A percentile compares a stretch with the other conserved stretches of the same genome.
Conservation (phyloP, 2,888 invertebrate genomes). For the Andrena fulva region DNA sequence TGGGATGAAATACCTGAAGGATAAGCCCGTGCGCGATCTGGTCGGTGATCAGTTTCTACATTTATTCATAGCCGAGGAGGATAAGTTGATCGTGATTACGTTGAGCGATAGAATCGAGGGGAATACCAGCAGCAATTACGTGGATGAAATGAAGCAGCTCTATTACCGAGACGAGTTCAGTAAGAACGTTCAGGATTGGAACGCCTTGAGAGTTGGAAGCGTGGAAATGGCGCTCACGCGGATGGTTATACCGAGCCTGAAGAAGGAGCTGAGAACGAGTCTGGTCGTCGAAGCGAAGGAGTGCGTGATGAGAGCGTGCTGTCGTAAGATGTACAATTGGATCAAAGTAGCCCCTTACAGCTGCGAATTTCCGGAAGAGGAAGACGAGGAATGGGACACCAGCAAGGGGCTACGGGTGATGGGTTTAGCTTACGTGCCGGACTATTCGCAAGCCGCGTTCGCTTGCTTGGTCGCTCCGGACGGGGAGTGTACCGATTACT, state of each 20-base stretch:
- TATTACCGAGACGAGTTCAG: constrained; percentile 97
- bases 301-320: constrained; percentile 92
- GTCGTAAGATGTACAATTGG: constrained; percentile 96
- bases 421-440: constrained; percentile 95
- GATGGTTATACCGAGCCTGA: constrained; percentile 95
- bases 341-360: constrained; percentile 94
- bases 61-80: constrained; percentile 92
- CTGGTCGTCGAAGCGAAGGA: constrained; percentile 95
- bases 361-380: constrained; percentile 91
- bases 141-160: constrained; percentile 95
- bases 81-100: constrained; percentile 90
- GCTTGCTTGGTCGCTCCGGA: constrained; percentile 94
- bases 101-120: constrained; percentile 93
- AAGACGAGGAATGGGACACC: constrained; percentile 96
- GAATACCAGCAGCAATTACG: constrained; percentile 91
- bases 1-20: constrained; percentile 95
- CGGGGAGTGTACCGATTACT: constrained; percentile 96
- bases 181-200: constrained; percentile 98
- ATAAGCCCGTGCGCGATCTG: constrained; percentile 96
- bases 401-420: constrained; percentile 93
- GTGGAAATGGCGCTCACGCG: constrained; percentile 94
- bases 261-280: constrained; percentile 93
- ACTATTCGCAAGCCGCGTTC: constrained; percentile 94
- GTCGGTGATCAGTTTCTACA: constrained; percentile 96
- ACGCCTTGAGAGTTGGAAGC: constrained; percentile 93